phyloP scores from a whole-genome alignment of 2,888 invertebrate species.

The Gastracanthus pulcherrimus region DNA sequence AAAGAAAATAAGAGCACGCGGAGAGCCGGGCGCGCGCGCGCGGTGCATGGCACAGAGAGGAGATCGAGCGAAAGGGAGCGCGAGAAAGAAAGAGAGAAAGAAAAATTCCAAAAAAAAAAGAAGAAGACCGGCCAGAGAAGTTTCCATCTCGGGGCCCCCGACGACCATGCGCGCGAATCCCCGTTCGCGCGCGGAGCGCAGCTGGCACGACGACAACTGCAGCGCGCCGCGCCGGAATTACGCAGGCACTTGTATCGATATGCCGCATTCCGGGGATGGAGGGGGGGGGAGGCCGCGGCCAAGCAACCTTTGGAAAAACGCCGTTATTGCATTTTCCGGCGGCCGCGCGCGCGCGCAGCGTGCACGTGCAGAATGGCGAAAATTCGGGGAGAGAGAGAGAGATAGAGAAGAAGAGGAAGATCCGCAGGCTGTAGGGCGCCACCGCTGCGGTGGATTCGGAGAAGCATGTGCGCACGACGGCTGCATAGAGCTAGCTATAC shows the following conservation, averaged over 20 bases:
- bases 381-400: background rate
- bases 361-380: constrained; percentile 8
- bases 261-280: background rate
- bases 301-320: constrained; percentile 14
- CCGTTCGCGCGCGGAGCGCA: background rate
- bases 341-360: too few relatives aligned
- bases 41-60: background rate
- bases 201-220: constrained; percentile 30
- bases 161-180: background rate
- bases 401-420: background rate
- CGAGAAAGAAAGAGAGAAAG: background rate
- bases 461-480: background rate
- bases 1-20: background rate
- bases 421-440: background rate
- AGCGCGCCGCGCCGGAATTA: background rate
- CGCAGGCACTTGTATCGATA: constrained; percentile 41
- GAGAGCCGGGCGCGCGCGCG: background rate
- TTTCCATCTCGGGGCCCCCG: constrained; percentile 1
- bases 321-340: constrained; percentile 43
- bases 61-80: too few relatives aligned
- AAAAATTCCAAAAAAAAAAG: background rate
- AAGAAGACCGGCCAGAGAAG: background rate
- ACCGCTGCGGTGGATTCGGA: background rate
- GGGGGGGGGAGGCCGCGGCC: background rate
- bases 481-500: background rate